Conservation (phyloP, 2,113 vertebrate genomes). For the Panthera uncia region DNA sequence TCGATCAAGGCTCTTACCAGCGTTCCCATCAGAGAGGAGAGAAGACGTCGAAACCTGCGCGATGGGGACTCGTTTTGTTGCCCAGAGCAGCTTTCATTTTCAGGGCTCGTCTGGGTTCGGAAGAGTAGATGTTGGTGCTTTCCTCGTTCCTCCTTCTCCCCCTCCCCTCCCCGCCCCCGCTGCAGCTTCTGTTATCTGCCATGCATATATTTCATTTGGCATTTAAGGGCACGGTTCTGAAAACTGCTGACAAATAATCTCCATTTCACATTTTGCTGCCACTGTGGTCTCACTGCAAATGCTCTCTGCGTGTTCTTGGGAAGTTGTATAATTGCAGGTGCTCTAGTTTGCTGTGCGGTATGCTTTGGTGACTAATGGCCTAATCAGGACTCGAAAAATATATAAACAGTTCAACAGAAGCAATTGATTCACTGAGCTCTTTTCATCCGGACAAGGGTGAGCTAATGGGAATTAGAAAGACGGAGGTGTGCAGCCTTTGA, state of each 20-base stretch:
- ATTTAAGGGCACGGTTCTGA: conserved; percentile 11
- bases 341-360: conserved; percentile 72
- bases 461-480: conserved; percentile 71
- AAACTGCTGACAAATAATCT: conserved; percentile 47
- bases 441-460: conserved; percentile 76
- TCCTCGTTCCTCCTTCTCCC: background rate
- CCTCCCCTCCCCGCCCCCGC: background rate
- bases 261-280: conserved; percentile 39
- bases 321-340: conserved; percentile 77
- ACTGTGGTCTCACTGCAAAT: conserved; percentile 54
- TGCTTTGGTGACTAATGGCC: conserved; percentile 79
- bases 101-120: background rate
- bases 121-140: background rate
- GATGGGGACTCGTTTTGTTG: background rate
- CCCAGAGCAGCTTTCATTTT: background rate
- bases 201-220: conserved; percentile 34
- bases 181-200: background rate
- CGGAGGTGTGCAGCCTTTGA: conserved; percentile 74
- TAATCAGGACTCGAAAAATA: conserved; percentile 83
- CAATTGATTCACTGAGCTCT: conserved; percentile 76
- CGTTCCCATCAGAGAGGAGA: background rate
- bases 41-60: background rate
- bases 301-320: conserved; percentile 39
- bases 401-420: conserved; percentile 80
- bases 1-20: background rate